Conservation (phyloP, 2,113 vertebrate species). For the Vombatus ursinus region DNA sequence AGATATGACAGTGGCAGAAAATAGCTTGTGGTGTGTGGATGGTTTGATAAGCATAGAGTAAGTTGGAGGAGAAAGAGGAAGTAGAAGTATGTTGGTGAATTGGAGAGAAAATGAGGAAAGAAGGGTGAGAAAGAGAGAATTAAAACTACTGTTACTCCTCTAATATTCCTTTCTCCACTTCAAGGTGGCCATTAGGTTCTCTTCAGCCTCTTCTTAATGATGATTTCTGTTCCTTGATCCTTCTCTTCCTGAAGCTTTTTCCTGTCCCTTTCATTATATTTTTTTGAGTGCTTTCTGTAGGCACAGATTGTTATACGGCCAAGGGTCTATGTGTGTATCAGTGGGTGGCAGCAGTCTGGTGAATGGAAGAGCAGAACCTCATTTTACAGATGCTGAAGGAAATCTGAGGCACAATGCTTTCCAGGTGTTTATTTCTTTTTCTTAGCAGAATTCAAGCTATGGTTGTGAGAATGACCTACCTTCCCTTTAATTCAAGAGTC, state of each 20-base stretch:
- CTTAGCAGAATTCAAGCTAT: neutral
- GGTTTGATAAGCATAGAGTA: neutral
- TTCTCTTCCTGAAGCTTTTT: neutral
- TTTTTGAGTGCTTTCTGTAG: neutral
- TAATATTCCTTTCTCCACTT: neutral
- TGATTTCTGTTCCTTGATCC: neutral
- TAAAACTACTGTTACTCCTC: neutral
- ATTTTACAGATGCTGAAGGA: neutral
- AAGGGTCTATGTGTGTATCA: neutral
- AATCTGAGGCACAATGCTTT: neutral
- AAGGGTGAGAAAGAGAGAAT: neutral
- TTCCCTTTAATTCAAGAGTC: neutral
- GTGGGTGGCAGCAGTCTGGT: neutral
- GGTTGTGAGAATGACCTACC: neutral
- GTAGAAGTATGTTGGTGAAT: neutral
- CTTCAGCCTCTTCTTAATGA: neutral
- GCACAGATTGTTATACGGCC: neutral
- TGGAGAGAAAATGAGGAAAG: neutral
- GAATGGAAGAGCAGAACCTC: neutral
- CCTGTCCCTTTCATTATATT: neutral
- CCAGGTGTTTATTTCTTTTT: neutral
- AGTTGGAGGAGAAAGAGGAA: neutral
- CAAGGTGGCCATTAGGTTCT: neutral
- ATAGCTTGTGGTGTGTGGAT: neutral
- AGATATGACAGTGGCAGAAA: neutral